Percentiles rank a stretch among this genome's conserved stretches.
These are phyloP conservation scores for Aspiorhynchus laticeps DNA, from an alignment of 2,113 vertebrate species.

Conservation along the genomic window DNA sequence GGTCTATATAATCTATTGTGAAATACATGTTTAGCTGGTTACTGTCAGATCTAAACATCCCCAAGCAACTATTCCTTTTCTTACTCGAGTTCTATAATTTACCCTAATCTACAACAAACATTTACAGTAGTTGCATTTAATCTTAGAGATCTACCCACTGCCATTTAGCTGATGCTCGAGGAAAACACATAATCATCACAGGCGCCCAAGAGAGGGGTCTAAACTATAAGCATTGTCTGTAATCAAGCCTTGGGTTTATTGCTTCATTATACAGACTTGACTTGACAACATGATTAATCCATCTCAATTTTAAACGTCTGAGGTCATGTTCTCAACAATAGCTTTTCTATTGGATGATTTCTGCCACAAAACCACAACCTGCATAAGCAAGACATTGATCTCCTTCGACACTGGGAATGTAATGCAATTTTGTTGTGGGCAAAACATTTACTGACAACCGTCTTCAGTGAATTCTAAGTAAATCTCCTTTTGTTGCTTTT, in stretches of 20 bases:
- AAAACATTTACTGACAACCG: not conserved
- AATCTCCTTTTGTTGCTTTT: not conserved
- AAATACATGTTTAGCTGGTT: not conserved
- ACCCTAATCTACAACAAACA: slow-evolving; percentile 21
- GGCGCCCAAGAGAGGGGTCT: slow-evolving; percentile 18
- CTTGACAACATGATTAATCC: slow-evolving; percentile 46
- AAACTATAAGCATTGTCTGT: slow-evolving; percentile 31
- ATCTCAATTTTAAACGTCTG: not conserved
- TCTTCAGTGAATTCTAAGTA: not conserved
- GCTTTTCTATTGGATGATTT: not conserved
- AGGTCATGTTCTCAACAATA: slow-evolving; percentile 3
- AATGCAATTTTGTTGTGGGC: not conserved
- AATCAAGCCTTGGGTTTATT: slow-evolving; percentile 50
- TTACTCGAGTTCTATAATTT: not conserved
- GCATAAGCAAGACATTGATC: not conserved
- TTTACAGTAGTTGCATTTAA: slow-evolving; percentile 10
- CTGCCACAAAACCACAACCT: slow-evolving; percentile 15
- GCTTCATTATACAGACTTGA: slow-evolving; percentile 39
- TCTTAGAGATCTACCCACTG: slow-evolving; percentile 17
- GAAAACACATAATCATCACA: slow-evolving; percentile 30
- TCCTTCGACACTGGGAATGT: not conserved
- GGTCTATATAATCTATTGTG: not conserved
- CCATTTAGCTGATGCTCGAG: slow-evolving; percentile 3
- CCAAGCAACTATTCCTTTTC: not conserved
- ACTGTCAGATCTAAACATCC: slow-evolving; percentile 9